Evolutionary conservation across 2,797 vertebrate species (phyloP).

Genomic region (Octomys mimax): DNA sequence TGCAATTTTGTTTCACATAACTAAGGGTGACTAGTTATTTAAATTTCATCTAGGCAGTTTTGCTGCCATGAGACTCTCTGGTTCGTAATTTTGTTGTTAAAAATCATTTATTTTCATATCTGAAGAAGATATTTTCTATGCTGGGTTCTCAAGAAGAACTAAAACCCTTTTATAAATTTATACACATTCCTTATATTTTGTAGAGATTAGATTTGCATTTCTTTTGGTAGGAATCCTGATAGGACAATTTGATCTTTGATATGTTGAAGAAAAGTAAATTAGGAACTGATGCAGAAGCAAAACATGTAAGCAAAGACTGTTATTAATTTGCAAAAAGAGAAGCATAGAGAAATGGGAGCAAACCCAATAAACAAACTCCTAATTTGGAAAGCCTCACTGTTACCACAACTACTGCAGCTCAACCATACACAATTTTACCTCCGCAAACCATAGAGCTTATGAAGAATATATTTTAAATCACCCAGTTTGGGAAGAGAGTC

Average conservation of each 20-base stretch:
- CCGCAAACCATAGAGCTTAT: conserved; percentile 36
- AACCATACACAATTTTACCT: neutral
- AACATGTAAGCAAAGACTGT: neutral
- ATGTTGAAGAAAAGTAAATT: conserved; percentile 52
- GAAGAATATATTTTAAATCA: conserved; percentile 35
- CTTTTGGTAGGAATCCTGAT: neutral
- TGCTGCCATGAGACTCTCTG: neutral
- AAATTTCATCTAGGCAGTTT: neutral
- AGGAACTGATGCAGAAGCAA: conserved; percentile 22
- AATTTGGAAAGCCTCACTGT: conserved; percentile 9
- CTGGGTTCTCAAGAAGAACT: neutral
- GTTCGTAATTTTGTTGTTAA: conserved; percentile 15
- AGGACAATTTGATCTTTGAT: neutral
- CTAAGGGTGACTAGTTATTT: neutral
- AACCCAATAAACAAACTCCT: conserved; percentile 20
- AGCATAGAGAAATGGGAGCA: neutral
- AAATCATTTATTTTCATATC: conserved; percentile 16
- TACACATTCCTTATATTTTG: conserved; percentile 3
- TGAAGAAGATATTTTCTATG: neutral
- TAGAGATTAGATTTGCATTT: neutral
- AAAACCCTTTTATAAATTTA: neutral
- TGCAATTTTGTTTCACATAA: neutral
- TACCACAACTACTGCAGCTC: conserved; percentile 1
- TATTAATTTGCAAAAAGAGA: conserved; percentile 61
- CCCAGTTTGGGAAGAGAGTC: neutral